Evolutionary conservation across 2,113 vertebrate genomes (phyloP).

Genomic region (Gymnorhina tibicen): DNA sequence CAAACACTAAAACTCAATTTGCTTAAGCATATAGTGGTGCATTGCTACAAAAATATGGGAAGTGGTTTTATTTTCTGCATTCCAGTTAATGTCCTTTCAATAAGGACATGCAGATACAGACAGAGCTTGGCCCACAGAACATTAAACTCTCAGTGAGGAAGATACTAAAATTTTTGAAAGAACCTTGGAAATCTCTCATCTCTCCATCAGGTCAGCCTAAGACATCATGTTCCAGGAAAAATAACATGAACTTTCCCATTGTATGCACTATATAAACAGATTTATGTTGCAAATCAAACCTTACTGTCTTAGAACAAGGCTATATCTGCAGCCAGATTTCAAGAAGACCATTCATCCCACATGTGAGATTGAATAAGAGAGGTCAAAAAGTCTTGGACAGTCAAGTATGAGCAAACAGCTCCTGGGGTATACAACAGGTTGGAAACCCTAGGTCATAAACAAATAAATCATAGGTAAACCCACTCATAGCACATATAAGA

Average conservation of each 20-base stretch:
- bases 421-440: not conserved
- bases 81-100: not conserved
- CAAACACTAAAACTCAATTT: not conserved
- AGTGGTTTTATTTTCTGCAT: constrained; percentile 4
- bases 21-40: not conserved
- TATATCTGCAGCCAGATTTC: not conserved
- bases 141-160: not conserved
- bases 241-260: not conserved
- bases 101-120: not conserved
- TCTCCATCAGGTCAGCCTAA: not conserved
- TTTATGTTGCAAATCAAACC: not conserved
- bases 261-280: not conserved
- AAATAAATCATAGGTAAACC: not conserved
- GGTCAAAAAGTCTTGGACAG: not conserved
- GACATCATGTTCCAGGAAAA: not conserved
- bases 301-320: not conserved
- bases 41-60: not conserved
- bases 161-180: not conserved
- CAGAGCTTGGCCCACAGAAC: not conserved
- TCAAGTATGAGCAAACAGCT: not conserved
- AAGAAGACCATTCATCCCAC: not conserved
- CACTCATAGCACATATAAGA: not conserved
- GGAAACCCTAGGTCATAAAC: not conserved
- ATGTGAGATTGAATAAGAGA: not conserved
- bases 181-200: not conserved